Evolutionary conservation across 1,140 invertebrate genomes (phyloP).

Genomic region (Bombus fervidus): DNA sequence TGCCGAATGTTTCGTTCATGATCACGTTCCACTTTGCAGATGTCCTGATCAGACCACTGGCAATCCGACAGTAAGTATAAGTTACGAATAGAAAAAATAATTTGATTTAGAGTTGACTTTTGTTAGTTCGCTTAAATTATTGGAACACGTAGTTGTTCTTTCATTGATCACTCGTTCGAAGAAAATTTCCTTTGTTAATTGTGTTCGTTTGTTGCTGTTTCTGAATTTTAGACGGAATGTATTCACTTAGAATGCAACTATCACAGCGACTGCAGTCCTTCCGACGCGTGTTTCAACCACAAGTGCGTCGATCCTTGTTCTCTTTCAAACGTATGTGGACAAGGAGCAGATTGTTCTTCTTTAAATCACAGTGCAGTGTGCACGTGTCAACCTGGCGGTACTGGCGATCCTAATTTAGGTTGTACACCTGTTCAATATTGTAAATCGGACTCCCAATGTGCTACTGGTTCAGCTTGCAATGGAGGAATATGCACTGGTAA

Average conservation of each 20-base stretch:
- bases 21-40: conserved; percentile 88
- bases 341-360: conserved; percentile 88
- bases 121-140: no score
- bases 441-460: conserved; percentile 89
- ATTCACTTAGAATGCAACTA: conserved; percentile 89
- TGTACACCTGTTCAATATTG: conserved; percentile 92
- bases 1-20: conserved; percentile 87
- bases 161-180: no score
- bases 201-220: not conserved
- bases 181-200: not conserved
- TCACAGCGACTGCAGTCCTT: conserved; percentile 88
- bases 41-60: conserved; percentile 90
- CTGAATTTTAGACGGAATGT: conserved; percentile 83
- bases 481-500: conserved; percentile 90
- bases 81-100: not conserved
- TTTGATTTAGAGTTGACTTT: not conserved
- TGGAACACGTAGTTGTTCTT: no score
- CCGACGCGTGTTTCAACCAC: conserved; percentile 89
- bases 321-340: conserved; percentile 91
- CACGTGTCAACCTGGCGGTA: conserved; percentile 90
- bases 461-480: conserved; percentile 90
- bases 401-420: conserved; percentile 92
- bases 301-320: conserved; percentile 92
- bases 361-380: conserved; percentile 90
- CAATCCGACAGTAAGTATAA: conserved; percentile 84